These are phyloP conservation scores for Hydrocynus forskahlii DNA, from an alignment of 2,797 vertebrate species.

Conservation along the genomic window DNA sequence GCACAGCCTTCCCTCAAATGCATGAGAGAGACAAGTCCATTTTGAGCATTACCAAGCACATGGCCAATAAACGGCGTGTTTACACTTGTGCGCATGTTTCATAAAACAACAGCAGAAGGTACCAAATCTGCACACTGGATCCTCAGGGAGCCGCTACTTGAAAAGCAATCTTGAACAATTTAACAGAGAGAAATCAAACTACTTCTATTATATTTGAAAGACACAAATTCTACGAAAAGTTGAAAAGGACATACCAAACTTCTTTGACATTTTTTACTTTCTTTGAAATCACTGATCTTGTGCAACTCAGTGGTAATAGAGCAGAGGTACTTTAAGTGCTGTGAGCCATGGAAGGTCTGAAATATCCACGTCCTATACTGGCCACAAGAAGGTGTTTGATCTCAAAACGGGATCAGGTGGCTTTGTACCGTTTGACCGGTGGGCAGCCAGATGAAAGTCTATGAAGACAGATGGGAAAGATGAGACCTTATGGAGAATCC, in stretches of 20 bases:
- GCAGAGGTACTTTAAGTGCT: not conserved
- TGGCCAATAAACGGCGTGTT: too few species aligned
- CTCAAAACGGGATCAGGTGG: slow-evolving; percentile 29
- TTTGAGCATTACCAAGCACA: too few species aligned
- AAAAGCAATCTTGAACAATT: not conserved
- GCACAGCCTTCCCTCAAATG: too few species aligned
- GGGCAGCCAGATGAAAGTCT: slow-evolving; percentile 29
- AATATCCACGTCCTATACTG: not conserved
- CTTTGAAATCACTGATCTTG: not conserved
- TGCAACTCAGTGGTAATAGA: not conserved
- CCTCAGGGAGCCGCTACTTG: not conserved
- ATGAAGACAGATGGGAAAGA: slow-evolving; percentile 15
- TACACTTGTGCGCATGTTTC: too few species aligned
- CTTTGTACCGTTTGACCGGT: slow-evolving; percentile 3
- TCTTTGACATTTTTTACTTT: not conserved
- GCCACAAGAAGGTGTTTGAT: slow-evolving; percentile 38
- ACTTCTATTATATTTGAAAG: too few species aligned
- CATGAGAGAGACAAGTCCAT: too few species aligned
- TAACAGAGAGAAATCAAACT: not conserved
- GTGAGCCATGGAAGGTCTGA: not conserved
- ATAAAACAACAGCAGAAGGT: too few species aligned
- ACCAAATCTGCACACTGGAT: too few species aligned
- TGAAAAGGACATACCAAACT: not conserved
- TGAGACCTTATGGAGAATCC: not conserved
- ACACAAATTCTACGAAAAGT: not conserved